Base-by-base conservation (phyloP, 2,113 vertebrate genomes). In the Tichodroma muraria region DNA sequence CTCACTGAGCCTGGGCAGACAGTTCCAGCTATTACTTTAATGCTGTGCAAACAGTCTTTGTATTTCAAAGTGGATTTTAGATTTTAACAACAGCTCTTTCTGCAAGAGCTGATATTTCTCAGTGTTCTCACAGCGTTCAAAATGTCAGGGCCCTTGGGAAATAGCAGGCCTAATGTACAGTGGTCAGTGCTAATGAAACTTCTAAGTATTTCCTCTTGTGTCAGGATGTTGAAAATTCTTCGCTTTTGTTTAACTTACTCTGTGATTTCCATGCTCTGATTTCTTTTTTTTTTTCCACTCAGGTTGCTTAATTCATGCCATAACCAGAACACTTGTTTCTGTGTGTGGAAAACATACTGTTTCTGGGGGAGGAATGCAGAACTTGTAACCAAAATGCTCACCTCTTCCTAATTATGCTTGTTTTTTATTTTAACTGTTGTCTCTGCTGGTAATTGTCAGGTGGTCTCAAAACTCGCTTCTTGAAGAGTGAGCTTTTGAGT, bases 91-190 rank as follows among this genome's bases (percentile, higher is more conserved):
- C 56, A 45, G 23, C 53, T 89, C 79, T 92, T 85, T 88, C 87
- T 95, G 68, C 63, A 89, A 25, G 60, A 91, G 59, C 66, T 80
- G 69, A 4, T 93, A n/a, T 79, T 94, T 94, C 85, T 80, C 49
- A 25, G 77, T 72, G 64, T 80, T 93, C 75, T 89, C 0, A 0
- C 52, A 84, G 54, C 37, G 63, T 77, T 87, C n/a, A 86, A 85
- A 96, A 95, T 89, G 80, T 88, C 86, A 91, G 73, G 28, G 31
- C 86, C 79, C 59, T 69, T 93, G 93, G 91, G 95, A 97, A 96
- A 89, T 6, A 91, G 68, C 60, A 87, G 90, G n/a, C 35, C 64
- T 79, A n/a, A 79, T 80, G 37, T 92, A 68, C 25, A 42, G 85
- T 73, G 78, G 88, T 90, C 96, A 90, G 60, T 79, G 73, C 61